phyloP scores from a whole-genome alignment of 2,888 invertebrate species.

The Encarsia formosa region DNA sequence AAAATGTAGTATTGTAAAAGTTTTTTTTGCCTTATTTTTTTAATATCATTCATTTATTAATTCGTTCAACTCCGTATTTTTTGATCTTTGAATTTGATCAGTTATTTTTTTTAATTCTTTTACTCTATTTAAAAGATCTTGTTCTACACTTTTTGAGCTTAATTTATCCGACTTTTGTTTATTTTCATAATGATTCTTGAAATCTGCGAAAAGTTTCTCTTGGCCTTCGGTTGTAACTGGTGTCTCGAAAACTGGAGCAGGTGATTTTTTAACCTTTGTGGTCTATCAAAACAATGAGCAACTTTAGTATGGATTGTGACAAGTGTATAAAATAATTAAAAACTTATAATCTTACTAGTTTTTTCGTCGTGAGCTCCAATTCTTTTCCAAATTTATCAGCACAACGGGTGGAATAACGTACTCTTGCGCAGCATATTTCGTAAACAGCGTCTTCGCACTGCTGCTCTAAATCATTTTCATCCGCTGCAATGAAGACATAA shows the following conservation, averaged over 20 bases:
- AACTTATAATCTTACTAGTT: slow-evolving; percentile 5
- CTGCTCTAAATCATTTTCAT: slow-evolving; percentile 32
- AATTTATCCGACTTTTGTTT: slow-evolving; percentile 7
- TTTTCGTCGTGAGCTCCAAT: slow-evolving; percentile 31
- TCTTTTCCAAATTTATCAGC: slow-evolving; percentile 36
- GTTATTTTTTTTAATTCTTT: slow-evolving; percentile 34
- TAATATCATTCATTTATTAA: slow-evolving; percentile 8
- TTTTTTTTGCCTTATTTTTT: no score
- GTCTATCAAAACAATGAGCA: not conserved
- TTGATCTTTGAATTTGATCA: slow-evolving; percentile 36
- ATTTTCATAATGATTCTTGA: slow-evolving; percentile 2
- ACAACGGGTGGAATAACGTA: slow-evolving; percentile 38
- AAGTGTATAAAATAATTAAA: not conserved
- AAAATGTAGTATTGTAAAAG: no score
- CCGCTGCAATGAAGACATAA: no score
- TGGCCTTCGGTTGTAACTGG: slow-evolving; percentile 28
- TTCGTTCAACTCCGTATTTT: slow-evolving; percentile 23
- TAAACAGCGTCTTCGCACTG: slow-evolving; percentile 41
- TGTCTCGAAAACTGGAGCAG: slow-evolving; percentile 15
- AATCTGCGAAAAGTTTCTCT: slow-evolving; percentile 19
- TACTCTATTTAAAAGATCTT: slow-evolving; percentile 30
- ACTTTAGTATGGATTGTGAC: not conserved
- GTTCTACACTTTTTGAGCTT: slow-evolving; percentile 18
- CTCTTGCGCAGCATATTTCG: slow-evolving; percentile 39
- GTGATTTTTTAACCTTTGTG: not conserved